Evolutionary conservation across 1,140 invertebrate genomes (phyloP), one percentile per base, ranked within the genome.

Genomic region (Varroa destructor): DNA sequence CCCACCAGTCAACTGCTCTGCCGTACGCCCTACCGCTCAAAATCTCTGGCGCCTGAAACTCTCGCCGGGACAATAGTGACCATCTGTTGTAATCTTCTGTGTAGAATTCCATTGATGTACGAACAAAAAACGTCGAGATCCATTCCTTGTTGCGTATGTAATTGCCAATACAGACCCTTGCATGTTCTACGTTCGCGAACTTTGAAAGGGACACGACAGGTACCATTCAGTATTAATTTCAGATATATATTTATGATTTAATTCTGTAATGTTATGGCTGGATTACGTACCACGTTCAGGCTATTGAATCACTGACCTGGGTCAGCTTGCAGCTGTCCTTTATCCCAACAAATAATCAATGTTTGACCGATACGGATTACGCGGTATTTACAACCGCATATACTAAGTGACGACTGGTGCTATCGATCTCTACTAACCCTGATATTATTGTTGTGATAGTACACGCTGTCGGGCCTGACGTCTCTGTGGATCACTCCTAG

Each of bases 161-260:
- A 8, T 67, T 67, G 12, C 61, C 61, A 67, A 67, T n/a, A 37
- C 61, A 67, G 40, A 46, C 46, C 12, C 12, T 67, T 40, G 61
- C 61, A 37, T 67, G 61, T 67, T 67, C 61, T 43, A 67, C 61
- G 37, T 40, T 67, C n/a, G 46, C 61, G 37, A 67, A 67, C 61
- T 67, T 25, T 14, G 37, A 40, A 67, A 67, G 12, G 40, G 40
- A 37, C 12, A 25, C 12, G 40, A 43, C 40, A 4, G 40, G 12
- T 14, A n/a, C 46, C 46, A 40, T 8, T 40, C 40, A 46, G 61
- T 43, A 40, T 25, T 46, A 67, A 6, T 14, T 43, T 67, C 61
- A 37, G 61, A 1, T 14, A 67, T 40, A 3, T 25, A 14, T 42
- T 58, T 58, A 3, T 42, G 6, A 40, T 25, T 42, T 6, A 3